Evolutionary conservation across 2,113 vertebrate species (phyloP), one percentile per base, ranked within the genome.

Genomic region (Amazona guildingii): DNA sequence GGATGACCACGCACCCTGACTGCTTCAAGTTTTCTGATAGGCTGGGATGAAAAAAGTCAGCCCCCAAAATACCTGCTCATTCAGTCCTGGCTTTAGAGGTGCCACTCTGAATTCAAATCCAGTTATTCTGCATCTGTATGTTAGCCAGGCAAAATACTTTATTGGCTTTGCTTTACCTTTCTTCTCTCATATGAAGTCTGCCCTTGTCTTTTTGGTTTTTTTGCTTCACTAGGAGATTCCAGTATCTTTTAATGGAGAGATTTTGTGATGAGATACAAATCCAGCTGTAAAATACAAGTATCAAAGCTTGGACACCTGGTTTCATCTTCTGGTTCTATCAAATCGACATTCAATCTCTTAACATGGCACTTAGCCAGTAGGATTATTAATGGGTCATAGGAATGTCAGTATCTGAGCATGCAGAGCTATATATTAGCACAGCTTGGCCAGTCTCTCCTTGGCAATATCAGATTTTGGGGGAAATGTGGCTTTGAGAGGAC

Each of bases 291-390:
- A 43, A 90, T 24, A 48, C 35, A 94, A 82, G 52, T 82, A 89
- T 86, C 51, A 90, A 78, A 88, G 72, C 51, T 61, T 88, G 73
- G 43, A 73, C 72, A 75, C 29, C 43, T 84, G 76, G 41, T 94
- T 91, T 91, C 46, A 77, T 91, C 90, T 88, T 70, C 79, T 54
- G 52, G 48, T 89, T 89, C 63, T 77, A 70, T 85, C 72, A 76
- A 92, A 85, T 20, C 5, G 0, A 25, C 57, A 79, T 10, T 89
- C 79, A 61, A 49, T 87, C 74, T 80, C 81, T 52, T 80, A 61
- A 44, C 62, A 37, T 62, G 82, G 69, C 67, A 73, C 19, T 89
- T 76, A 39, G 74, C 68, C 91, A 80, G 23, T 64, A 82, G 61
- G 17, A 92, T 87, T 78, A 76, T 87, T 52, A 68, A 33, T 33